phyloP scores from a whole-genome alignment of 2,113 vertebrate species.

The Papio anubis region DNA sequence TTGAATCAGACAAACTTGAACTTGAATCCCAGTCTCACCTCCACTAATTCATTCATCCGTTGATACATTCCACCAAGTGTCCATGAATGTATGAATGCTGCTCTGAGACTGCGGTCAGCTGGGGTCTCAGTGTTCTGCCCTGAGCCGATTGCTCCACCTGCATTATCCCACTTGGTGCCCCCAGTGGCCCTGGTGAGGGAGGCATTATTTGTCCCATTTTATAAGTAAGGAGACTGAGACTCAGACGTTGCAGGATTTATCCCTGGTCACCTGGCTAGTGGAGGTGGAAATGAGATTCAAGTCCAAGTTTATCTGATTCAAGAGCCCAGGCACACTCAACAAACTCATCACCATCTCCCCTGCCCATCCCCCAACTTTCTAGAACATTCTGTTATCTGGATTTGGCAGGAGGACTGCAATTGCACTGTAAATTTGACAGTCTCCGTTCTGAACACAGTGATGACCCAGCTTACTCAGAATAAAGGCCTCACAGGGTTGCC shows the following conservation, averaged over 20 bases:
- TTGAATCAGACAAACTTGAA: no score
- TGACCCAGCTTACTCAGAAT: background rate
- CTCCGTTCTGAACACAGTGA: background rate
- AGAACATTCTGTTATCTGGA: background rate
- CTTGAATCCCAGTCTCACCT: no score
- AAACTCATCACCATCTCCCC: background rate
- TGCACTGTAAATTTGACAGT: background rate
- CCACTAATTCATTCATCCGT: no score
- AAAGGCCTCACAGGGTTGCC: background rate
- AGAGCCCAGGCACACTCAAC: background rate
- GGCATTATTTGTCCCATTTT: background rate
- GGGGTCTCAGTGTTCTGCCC: no score
- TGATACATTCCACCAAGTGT: no score
- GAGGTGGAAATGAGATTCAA: background rate
- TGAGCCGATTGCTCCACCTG: rapidly evolving
- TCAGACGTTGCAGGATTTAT: background rate
- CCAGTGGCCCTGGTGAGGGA: background rate
- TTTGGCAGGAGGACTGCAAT: background rate
- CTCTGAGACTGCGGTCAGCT: no score
- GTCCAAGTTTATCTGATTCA: background rate
- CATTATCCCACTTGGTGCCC: background rate
- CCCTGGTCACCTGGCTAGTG: background rate
- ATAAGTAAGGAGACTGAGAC: background rate
- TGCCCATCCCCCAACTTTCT: background rate
- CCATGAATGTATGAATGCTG: no score